phyloP scores from a whole-genome alignment of 2,888 invertebrate genomes.

The Dione juno region DNA sequence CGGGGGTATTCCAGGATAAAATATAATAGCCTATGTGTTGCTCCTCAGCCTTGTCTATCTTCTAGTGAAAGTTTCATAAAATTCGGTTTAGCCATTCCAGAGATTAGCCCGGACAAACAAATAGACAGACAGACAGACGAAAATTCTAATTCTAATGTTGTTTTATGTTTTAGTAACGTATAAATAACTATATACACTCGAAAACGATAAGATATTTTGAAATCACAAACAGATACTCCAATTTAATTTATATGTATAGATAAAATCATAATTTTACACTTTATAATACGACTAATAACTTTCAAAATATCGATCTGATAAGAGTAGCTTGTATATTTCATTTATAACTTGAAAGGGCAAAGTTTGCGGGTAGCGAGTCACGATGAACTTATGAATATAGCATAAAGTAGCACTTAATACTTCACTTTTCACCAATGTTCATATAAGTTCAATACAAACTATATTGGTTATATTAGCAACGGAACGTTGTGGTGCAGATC shows the following conservation, averaged over 20 bases:
- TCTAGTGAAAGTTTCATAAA: no score
- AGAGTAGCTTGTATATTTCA: constrained; percentile 39
- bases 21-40: no score
- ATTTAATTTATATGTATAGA: not conserved
- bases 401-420: constrained; percentile 4
- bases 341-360: constrained; percentile 30
- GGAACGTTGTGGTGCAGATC: not conserved
- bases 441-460: constrained; percentile 10
- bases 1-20: no score
- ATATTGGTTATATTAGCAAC: not conserved
- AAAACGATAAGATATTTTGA: no score
- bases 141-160: no score
- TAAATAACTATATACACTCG: no score
- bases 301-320: constrained; percentile 31
- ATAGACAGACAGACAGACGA: no score
- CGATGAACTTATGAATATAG: constrained; percentile 21
- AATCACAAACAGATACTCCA: no score
- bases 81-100: no score
- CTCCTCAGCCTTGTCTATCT: no score
- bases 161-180: no score
- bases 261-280: not conserved
- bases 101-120: no score
- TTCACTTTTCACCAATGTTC: not conserved
- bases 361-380: constrained; percentile 24
- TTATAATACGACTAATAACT: constrained; percentile 7